phyloP scores from a whole-genome alignment of 2,113 vertebrate genomes.

The Chaenocephalus aceratus region DNA sequence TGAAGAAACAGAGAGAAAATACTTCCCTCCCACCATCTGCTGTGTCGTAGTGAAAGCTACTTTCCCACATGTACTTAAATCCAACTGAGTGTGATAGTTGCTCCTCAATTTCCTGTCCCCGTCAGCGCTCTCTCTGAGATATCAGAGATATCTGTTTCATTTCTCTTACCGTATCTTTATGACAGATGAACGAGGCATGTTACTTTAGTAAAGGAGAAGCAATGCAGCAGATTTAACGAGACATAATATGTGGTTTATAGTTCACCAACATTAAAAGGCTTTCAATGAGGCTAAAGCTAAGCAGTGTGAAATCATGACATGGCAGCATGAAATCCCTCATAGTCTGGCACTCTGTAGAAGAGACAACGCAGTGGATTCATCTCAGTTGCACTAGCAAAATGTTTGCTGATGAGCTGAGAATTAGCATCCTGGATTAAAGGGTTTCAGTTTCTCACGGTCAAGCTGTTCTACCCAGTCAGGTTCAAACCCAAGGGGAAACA shows the following conservation, averaged over 20 bases:
- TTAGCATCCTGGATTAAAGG: conserved; percentile 32
- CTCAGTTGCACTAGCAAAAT: neutral
- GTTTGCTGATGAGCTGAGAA: conserved; percentile 11
- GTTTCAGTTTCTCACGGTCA: conserved; percentile 19
- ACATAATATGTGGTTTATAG: conserved; percentile 41
- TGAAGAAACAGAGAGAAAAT: conserved; percentile 13
- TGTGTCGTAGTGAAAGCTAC: conserved; percentile 38
- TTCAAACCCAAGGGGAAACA: neutral
- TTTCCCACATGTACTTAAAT: conserved; percentile 57
- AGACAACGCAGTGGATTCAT: conserved; percentile 15
- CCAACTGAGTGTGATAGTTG: conserved; percentile 51
- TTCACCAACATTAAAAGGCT: conserved; percentile 11
- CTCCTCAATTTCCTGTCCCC: conserved; percentile 55
- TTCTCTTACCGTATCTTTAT: conserved; percentile 38
- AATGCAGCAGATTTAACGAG: conserved; percentile 48
- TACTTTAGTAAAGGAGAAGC: conserved; percentile 18
- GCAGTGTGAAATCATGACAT: conserved; percentile 49
- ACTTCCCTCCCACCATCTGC: conserved; percentile 54
- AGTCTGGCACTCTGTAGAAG: conserved; percentile 5
- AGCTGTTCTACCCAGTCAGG: conserved; percentile 4
- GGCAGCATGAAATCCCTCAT: conserved; percentile 36
- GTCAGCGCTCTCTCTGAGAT: conserved; percentile 38
- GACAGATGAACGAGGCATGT: conserved; percentile 57
- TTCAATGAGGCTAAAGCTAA: conserved; percentile 16
- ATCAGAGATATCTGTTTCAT: conserved; percentile 53